Conservation (phyloP, 2,797 vertebrate species). For the Trachops cirrhosus region DNA sequence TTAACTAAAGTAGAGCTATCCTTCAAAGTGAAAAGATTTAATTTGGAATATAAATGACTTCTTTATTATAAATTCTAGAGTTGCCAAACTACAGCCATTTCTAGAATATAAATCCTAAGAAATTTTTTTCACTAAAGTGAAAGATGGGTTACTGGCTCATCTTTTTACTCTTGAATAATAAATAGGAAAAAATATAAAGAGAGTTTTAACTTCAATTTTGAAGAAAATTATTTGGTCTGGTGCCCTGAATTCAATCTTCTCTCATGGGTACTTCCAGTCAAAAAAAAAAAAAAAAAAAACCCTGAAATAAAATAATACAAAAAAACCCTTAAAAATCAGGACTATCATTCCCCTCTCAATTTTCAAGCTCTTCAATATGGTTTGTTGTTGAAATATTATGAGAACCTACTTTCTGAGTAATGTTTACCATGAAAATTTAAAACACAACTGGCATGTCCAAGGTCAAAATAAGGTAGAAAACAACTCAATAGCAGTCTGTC, state of each 20-base stretch:
- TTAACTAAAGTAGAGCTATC: conserved; percentile 16
- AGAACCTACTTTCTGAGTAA: conserved; percentile 23
- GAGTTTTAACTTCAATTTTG: conserved; percentile 23
- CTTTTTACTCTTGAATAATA: conserved; percentile 31
- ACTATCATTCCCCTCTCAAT: not conserved
- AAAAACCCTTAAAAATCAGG: not conserved
- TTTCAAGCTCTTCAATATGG: not conserved
- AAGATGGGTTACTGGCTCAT: not conserved
- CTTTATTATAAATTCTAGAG: conserved; percentile 44
- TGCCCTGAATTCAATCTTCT: not conserved
- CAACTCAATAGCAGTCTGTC: conserved; percentile 26
- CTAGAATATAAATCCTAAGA: conserved; percentile 28
- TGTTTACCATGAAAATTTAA: conserved; percentile 55
- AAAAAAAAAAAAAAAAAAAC: no score
- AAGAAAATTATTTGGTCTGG: conserved; percentile 21
- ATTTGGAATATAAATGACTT: conserved; percentile 46
- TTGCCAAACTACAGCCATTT: not conserved
- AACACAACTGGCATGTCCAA: conserved; percentile 34
- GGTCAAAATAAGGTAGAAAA: conserved; percentile 59
- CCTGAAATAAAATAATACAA: not conserved
- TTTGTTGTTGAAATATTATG: conserved; percentile 36
- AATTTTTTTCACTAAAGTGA: conserved; percentile 27
- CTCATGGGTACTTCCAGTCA: no score
- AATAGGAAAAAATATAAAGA: conserved; percentile 10
- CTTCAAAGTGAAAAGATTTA: conserved; percentile 31